A percentile compares a stretch with the other conserved stretches of the same genome.
These are phyloP conservation scores for Morphnarchus princeps DNA, from an alignment of 2,113 vertebrate species.

Conservation along the genomic window DNA sequence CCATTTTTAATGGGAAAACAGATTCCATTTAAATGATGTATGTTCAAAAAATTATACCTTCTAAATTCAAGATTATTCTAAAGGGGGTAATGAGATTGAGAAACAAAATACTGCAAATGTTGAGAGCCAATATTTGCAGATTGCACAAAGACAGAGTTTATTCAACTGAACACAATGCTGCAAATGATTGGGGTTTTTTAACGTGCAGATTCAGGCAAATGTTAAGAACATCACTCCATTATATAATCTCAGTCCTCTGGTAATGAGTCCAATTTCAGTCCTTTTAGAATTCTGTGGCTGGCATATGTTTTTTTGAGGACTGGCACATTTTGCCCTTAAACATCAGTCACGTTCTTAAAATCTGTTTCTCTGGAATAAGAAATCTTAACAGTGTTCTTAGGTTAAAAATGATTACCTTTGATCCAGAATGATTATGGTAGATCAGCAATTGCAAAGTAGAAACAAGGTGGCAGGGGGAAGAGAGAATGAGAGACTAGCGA, in stretches of 20 bases:
- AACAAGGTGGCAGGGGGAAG: not conserved
- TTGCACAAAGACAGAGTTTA: conserved; percentile 40
- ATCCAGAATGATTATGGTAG: not conserved
- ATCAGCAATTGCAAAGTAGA: not conserved
- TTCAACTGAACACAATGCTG: conserved; percentile 22
- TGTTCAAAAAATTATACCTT: not conserved
- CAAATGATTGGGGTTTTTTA: not conserved
- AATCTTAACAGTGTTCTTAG: not conserved
- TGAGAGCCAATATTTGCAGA: conserved; percentile 47
- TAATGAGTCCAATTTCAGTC: not conserved
- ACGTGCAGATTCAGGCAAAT: conserved; percentile 13
- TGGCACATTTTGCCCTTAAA: not conserved
- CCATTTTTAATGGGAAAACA: not conserved
- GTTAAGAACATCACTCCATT: conserved; percentile 1
- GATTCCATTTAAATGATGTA: not conserved
- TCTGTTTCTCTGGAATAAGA: not conserved
- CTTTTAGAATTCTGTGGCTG: not conserved
- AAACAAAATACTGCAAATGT: not conserved
- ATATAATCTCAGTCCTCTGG: conserved; percentile 3
- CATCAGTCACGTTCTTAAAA: not conserved
- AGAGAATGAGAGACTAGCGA: not conserved
- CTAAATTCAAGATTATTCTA: not conserved
- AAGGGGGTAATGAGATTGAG: conserved; percentile 1
- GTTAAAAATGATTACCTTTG: not conserved
- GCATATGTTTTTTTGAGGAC: not conserved